Base-by-base conservation (phyloP, 1,140 invertebrate species). In the Tetragnatha versicolor region DNA sequence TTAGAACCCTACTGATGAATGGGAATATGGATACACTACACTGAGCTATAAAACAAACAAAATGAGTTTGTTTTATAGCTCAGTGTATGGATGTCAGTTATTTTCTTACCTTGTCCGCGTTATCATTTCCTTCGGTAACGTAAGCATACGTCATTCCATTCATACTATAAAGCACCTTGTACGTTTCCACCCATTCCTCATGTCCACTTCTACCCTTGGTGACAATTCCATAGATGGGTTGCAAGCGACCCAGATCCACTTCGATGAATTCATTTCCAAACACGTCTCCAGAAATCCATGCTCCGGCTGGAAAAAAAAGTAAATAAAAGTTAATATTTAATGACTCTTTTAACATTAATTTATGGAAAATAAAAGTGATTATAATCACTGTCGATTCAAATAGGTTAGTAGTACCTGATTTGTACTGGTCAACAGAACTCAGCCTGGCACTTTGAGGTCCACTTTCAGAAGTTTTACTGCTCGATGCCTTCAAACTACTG, bases 221-320 rank as follows among this genome's bases (percentile, higher is more conserved):
- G 14, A 37, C 17, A 31, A 94, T 85, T 0, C 93, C 93, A 84
- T 93, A 94, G 2, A 95, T 84, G 0, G 90, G 89, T 82, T 90
- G 88, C 1, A 87, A 84, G 17, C 84, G 85, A 0, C 88, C 87
- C 6, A 55, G 7, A 77, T 82, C 33, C 29, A 83, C 10, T n/a
- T 80, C 68, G n/a, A 76, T 85, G 84, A 89, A 93, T 83, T 91
- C 90, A 73, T 90, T 85, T 65, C 85, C 83, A 81, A 91, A 88
- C 2, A 85, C 84, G n/a, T 84, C 83, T 47, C 84, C 82, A 1
- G 93, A 90, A 51, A 88, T 88, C 93, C 92, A 94, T 81, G 88
- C 89, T 31, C 89, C 89, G 51, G 39, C 73, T 69, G 39, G 35
- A 72, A 45, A 0, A 47, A n/a, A n/a, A n/a, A n/a, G n/a, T n/a